These are phyloP conservation scores for Brachyptera risi DNA, from an alignment of 2,888 invertebrate species.

Conservation along the genomic window DNA sequence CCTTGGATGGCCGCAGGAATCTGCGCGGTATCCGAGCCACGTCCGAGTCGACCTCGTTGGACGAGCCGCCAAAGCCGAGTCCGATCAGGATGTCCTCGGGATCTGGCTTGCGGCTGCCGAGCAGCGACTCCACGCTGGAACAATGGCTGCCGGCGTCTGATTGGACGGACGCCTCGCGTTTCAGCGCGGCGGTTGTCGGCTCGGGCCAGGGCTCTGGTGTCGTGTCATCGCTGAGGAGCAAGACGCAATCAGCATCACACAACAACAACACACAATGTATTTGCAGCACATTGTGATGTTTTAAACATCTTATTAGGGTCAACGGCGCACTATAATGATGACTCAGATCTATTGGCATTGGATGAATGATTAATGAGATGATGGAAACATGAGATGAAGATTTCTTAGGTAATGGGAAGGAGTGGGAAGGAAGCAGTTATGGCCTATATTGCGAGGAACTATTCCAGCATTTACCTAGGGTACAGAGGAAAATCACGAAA, in stretches of 20 bases:
- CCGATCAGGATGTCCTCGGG: slow-evolving; percentile 83
- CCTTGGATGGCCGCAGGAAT: slow-evolving; percentile 78
- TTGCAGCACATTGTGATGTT: no score
- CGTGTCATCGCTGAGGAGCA: not conserved
- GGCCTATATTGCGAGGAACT: no score
- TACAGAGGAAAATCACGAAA: no score
- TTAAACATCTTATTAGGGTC: no score
- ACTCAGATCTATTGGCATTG: no score
- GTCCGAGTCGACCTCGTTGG: slow-evolving; percentile 53
- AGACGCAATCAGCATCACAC: not conserved
- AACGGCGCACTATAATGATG: no score
- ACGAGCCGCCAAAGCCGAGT: slow-evolving; percentile 44
- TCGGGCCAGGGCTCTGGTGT: not conserved
- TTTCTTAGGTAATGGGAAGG: no score
- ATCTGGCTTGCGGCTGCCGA: slow-evolving; percentile 80
- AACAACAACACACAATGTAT: no score
- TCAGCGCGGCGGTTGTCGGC: slow-evolving; percentile 32
- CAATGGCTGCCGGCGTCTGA: slow-evolving; percentile 57
- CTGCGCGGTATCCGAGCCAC: slow-evolving; percentile 76
- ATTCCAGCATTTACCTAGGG: no score
- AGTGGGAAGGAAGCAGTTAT: no score
- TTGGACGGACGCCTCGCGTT: slow-evolving; percentile 44
- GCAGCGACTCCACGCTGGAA: slow-evolving; percentile 74
- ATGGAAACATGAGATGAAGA: no score
- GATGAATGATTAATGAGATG: no score